Conservation (phyloP, 1,140 invertebrate genomes). For the Globodera ellingtonae region DNA sequence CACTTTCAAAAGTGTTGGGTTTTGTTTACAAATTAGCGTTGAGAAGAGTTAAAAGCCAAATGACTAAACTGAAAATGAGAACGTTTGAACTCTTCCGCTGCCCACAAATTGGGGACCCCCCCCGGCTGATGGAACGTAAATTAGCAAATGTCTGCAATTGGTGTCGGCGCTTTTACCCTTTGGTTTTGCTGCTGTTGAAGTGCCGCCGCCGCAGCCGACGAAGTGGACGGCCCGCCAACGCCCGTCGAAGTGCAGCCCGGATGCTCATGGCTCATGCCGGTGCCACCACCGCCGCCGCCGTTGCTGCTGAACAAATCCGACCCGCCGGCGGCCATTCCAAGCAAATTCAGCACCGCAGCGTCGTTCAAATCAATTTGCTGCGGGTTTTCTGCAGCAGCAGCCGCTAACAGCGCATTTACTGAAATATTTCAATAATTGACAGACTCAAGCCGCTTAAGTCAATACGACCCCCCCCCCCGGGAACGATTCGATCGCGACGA, state of each 20-base stretch:
- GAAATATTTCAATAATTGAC: not conserved
- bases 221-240: not conserved
- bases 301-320: not conserved
- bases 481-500: too few species aligned
- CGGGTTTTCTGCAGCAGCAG: not conserved
- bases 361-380: conserved; percentile 3
- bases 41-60: too few species aligned
- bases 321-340: conserved; percentile 1
- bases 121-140: too few species aligned
- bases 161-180: not conserved
- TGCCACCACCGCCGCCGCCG: not conserved
- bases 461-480: too few species aligned
- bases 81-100: too few species aligned
- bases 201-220: not conserved
- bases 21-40: too few species aligned
- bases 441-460: too few species aligned
- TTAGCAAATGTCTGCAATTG: too few species aligned
- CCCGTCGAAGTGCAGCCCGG: not conserved
- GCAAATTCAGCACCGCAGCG: conserved; percentile 23
- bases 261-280: not conserved
- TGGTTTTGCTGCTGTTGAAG: conserved; percentile 2
- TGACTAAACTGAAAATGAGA: too few species aligned
- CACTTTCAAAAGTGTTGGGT: too few species aligned
- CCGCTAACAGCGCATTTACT: conserved; percentile 14
- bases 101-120: not conserved